A percentile compares a stretch with the other conserved stretches of the same genome.
These are phyloP conservation scores for Cantharis rustica DNA, from an alignment of 2,888 invertebrate species.

Conservation along the genomic window DNA sequence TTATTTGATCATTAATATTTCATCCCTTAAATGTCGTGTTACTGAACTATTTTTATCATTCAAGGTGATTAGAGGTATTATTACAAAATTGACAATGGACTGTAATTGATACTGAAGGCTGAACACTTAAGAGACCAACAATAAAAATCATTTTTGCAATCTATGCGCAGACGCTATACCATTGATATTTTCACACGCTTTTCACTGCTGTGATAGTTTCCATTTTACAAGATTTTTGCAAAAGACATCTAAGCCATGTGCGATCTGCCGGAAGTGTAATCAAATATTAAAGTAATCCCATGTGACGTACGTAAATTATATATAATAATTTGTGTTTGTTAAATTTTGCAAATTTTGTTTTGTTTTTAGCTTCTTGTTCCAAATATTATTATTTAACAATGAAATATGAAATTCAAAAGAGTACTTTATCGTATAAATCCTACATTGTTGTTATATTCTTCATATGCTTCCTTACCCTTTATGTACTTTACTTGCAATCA, in stretches of 20 bases:
- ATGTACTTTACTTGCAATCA: conserved; percentile 10
- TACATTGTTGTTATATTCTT: conserved; percentile 8
- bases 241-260: conserved; percentile 4
- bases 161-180: conserved; percentile 34
- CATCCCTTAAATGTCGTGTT: not conserved
- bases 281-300: not conserved
- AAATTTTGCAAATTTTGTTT: not conserved
- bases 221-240: conserved; percentile 17
- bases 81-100: not conserved
- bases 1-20: not conserved
- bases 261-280: not conserved
- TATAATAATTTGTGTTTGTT: not conserved
- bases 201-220: conserved; percentile 9
- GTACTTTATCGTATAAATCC: not conserved
- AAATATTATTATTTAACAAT: not conserved
- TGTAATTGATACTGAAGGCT: conserved; percentile 15
- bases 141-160: conserved; percentile 19
- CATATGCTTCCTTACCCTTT: conserved; percentile 5
- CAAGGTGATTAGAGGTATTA: conserved; percentile 5
- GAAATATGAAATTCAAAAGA: conserved; percentile 1
- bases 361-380: conserved; percentile 9
- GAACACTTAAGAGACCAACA: not conserved
- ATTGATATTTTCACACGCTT: conserved; percentile 35
- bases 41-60: not conserved
- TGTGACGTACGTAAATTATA: conserved; percentile 7